Evolutionary conservation across 2,888 invertebrate genomes (phyloP).

Genomic region (Cataglyphis livida): DNA sequence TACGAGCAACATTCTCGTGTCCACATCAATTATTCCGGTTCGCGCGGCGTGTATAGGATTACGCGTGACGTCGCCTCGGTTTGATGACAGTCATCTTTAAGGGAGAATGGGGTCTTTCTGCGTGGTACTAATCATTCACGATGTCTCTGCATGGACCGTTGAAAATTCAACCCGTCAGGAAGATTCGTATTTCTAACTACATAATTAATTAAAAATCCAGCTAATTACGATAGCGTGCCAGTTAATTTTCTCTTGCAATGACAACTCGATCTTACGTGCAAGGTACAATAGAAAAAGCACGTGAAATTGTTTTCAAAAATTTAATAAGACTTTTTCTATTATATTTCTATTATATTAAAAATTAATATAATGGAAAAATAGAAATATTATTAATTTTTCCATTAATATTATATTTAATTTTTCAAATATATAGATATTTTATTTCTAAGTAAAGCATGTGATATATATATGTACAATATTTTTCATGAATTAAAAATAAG

Average conservation of each 20-base stretch:
- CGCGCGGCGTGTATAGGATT: constrained; percentile 35
- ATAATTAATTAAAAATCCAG: not conserved
- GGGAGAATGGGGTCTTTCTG: not conserved
- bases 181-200: not conserved
- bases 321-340: not conserved
- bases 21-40: constrained; percentile 48
- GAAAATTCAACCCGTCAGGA: not conserved
- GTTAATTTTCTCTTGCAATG: not conserved
- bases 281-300: not conserved
- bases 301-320: not conserved
- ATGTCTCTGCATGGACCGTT: not conserved
- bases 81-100: constrained; percentile 32
- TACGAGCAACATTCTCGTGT: constrained; percentile 43
- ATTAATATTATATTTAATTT: not conserved
- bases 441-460: not conserved
- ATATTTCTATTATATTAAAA: no score
- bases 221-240: not conserved
- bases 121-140: constrained; percentile 3
- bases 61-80: constrained; percentile 28
- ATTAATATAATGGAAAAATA: no score
- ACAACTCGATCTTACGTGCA: not conserved
- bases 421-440: not conserved
- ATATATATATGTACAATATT: not conserved
- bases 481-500: not conserved
- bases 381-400: no score